Evolutionary conservation across 2,113 vertebrate genomes (phyloP).

Genomic region (Hippocampus guttulatus): DNA sequence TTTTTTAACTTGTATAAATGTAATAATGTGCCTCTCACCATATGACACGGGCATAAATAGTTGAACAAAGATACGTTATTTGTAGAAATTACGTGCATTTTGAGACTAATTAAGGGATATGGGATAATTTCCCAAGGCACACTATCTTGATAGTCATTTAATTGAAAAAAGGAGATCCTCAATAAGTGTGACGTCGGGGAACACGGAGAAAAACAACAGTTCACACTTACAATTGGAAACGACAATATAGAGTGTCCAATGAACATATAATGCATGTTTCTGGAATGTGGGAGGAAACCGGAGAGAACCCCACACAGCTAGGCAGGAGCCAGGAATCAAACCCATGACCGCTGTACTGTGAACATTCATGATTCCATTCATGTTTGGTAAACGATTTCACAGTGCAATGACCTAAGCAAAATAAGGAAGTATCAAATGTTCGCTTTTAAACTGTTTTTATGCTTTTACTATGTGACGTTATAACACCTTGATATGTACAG

Average conservation of each 20-base stretch:
- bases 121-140: too few relatives aligned
- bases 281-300: too few relatives aligned
- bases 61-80: background rate
- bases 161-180: background rate
- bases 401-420: background rate
- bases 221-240: too few relatives aligned
- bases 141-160: background rate
- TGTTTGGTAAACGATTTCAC: background rate
- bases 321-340: too few relatives aligned
- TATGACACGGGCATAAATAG: background rate
- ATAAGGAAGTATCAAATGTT: background rate
- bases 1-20: too few relatives aligned
- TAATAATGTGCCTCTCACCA: background rate
- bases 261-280: too few relatives aligned
- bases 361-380: background rate
- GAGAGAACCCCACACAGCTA: too few relatives aligned
- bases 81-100: background rate
- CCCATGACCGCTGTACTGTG: too few relatives aligned
- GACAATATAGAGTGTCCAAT: too few relatives aligned
- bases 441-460: background rate
- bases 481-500: background rate
- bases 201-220: too few relatives aligned
- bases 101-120: too few relatives aligned
- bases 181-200: background rate
- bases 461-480: background rate